Conservation (phyloP, 1,140 invertebrate genomes). For the Heterodera carotae region DNA sequence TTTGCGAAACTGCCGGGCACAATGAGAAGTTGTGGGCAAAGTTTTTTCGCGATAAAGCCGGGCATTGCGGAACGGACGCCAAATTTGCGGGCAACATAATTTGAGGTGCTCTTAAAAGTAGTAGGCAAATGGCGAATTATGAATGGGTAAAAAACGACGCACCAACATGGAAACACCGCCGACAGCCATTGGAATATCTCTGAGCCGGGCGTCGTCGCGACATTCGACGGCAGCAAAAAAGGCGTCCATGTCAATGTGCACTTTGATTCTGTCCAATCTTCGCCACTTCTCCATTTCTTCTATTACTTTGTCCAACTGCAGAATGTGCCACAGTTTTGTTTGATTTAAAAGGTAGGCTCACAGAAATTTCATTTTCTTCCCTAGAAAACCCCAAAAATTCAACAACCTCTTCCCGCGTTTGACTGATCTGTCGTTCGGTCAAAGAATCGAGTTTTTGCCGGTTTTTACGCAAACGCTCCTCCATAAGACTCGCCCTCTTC, state of each 20-base stretch:
- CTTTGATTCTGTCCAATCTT: slow-evolving; percentile 33
- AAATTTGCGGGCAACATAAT: slow-evolving; percentile 73
- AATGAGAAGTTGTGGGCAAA: slow-evolving; percentile 73
- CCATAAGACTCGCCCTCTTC: slow-evolving; percentile 48
- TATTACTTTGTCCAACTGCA: slow-evolving; percentile 27
- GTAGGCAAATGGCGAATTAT: neutral
- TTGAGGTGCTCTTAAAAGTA: slow-evolving; percentile 73
- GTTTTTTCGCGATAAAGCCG: slow-evolving; percentile 74
- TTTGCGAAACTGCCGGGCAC: slow-evolving; percentile 71
- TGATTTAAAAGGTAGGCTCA: neutral
- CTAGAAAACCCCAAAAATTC: too few species aligned
- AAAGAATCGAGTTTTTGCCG: slow-evolving; percentile 13
- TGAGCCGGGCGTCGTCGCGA: slow-evolving; percentile 70
- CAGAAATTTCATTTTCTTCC: neutral
- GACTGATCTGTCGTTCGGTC: slow-evolving; percentile 33
- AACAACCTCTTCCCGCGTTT: slow-evolving; percentile 29
- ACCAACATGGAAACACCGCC: slow-evolving; percentile 72
- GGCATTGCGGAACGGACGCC: slow-evolving; percentile 76
- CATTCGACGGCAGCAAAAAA: slow-evolving; percentile 72
- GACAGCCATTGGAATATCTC: slow-evolving; percentile 73
- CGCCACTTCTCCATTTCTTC: slow-evolving; percentile 38
- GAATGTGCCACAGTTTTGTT: neutral
- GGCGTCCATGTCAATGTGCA: slow-evolving; percentile 52
- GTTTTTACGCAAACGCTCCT: slow-evolving; percentile 36
- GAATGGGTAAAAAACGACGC: slow-evolving; percentile 17